A percentile compares a stretch with the other conserved stretches of the same genome.
phyloP scores from a whole-genome alignment of 2,113 vertebrate species.

The Silurus meridionalis region DNA sequence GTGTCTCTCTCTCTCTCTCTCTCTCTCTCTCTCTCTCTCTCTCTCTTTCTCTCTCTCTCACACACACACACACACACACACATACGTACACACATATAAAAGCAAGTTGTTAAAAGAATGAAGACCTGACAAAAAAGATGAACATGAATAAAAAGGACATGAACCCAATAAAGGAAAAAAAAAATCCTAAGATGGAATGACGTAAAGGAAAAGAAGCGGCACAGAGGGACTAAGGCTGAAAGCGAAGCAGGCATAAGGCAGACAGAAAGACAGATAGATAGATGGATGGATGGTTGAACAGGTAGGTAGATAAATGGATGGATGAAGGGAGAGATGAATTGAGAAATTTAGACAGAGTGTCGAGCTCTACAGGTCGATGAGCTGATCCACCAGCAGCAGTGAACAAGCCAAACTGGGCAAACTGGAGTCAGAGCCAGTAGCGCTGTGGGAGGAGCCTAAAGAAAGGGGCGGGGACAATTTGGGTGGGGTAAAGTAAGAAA shows the following conservation, averaged over 20 bases:
- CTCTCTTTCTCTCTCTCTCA: not conserved
- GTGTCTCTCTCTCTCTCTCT: not conserved
- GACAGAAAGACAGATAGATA: not conserved
- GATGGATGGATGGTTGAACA: not conserved
- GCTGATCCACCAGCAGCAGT: constrained; percentile 99
- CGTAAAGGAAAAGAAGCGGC: not conserved
- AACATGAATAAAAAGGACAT: not conserved
- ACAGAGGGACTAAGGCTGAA: not conserved
- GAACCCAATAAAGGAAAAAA: not conserved
- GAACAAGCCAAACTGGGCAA: constrained; percentile 98
- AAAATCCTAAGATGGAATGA: not conserved
- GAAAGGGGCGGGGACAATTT: constrained; percentile 46
- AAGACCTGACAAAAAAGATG: not conserved
- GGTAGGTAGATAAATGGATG: not conserved
- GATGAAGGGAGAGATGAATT: not conserved
- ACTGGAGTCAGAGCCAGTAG: constrained; percentile 98
- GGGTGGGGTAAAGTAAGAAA: constrained; percentile 31
- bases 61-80: not conserved
- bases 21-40: not conserved
- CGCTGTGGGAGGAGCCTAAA: constrained; percentile 99
- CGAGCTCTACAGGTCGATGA: constrained; percentile 95
- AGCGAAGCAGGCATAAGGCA: not conserved
- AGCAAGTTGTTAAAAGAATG: constrained; percentile 8
- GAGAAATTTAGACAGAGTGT: constrained; percentile 42
- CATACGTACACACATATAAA: constrained; percentile 4